Evolutionary conservation across 2,797 vertebrate genomes (phyloP).

Genomic region (Natrix natrix): DNA sequence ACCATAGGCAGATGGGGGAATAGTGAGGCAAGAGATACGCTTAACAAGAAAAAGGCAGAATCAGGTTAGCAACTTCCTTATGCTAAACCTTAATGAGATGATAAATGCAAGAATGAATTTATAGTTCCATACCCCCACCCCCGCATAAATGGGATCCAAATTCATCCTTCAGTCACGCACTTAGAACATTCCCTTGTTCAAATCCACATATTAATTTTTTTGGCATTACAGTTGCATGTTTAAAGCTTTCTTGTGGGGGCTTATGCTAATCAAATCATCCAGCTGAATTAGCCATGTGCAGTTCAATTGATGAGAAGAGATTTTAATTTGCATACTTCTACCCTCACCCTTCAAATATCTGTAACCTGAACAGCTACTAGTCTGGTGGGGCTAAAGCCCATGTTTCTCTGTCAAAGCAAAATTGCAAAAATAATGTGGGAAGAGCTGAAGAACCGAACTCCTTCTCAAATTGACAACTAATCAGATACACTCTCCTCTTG

Average conservation of each 20-base stretch:
- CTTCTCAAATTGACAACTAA: background rate
- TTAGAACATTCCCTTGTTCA: constrained; percentile 25
- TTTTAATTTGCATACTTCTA: constrained; percentile 30
- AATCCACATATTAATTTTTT: constrained; percentile 41
- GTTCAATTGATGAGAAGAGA: constrained; percentile 68
- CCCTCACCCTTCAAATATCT: background rate
- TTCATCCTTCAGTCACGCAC: constrained; percentile 12
- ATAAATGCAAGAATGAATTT: background rate
- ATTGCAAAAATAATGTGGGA: background rate
- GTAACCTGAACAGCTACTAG: background rate
- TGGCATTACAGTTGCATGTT: constrained; percentile 47
- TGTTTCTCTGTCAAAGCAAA: background rate
- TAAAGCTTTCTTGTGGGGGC: constrained; percentile 54
- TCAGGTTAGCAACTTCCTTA: background rate
- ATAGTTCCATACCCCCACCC: background rate
- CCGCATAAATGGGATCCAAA: constrained; percentile 20
- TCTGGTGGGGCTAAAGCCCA: background rate
- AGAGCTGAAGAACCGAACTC: background rate
- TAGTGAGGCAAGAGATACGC: background rate
- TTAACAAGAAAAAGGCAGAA: constrained; percentile 9
- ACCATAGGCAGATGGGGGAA: background rate
- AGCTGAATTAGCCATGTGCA: constrained; percentile 64
- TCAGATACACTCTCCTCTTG: background rate
- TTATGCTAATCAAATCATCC: constrained; percentile 48
- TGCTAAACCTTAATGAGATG: constrained; percentile 19